Base-by-base conservation (phyloP, 2,888 invertebrate species). In the Agrochola litura region DNA sequence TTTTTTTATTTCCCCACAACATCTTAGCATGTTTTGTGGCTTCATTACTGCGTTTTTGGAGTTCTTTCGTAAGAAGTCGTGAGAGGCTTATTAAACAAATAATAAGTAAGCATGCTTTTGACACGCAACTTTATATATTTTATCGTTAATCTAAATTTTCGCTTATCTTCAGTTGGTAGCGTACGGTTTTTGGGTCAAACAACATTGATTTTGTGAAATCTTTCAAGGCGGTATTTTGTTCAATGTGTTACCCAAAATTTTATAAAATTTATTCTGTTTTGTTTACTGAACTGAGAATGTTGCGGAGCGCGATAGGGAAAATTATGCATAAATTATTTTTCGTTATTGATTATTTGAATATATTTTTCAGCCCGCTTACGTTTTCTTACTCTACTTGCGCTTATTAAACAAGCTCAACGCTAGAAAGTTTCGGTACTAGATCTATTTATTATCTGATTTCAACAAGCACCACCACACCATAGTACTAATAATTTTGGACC, bases 71-170 rank as follows among this genome's bases (percentile, higher is more conserved):
- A n/a, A n/a, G 12, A 12, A 73, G 65, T 67, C 68, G 68, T 71
- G 64, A 79, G 68, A 77, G 73, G 76, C 73, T 76, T 79, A 84
- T 76, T 82, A 77, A 77, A 73, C 43, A 80, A 85, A 85, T 82
- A 81, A 72, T 75, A 63, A 80, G 68, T 72, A 68, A 87, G 77
- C 65, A 64, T 30, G 54, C 46, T 77, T 64, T 77, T 61, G 81
- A 80, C 88, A 89, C 88, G 89, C 89, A 82, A 88, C 77, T 73
- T 70, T 69, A 69, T 72, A 77, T 79, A 78, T 74, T 80, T 86
- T 83, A 85, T 81, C 80, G 76, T 69, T 56, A 83, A 87, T 81
- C 73, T 73, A 66, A 76, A 77, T 77, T 85, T 77, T 87, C 19
- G 77, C 83, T 88, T 85, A 89, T 86, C 87, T 81, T 81, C 78